phyloP scores from a whole-genome alignment of 2,113 vertebrate genomes.

The Odobenus rosmarus region DNA sequence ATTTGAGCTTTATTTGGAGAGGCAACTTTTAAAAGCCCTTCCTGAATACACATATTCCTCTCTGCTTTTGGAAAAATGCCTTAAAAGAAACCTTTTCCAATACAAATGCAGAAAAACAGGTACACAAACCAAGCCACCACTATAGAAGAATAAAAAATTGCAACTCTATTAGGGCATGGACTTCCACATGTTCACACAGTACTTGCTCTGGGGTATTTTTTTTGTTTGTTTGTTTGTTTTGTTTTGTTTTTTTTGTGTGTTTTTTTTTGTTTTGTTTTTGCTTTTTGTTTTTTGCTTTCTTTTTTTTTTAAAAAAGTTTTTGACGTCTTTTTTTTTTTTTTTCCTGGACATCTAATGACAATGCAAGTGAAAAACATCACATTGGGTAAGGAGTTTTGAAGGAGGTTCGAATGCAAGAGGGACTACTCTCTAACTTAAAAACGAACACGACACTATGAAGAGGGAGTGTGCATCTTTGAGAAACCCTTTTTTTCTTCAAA shows the following conservation, averaged over 20 bases:
- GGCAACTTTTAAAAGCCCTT: slow-evolving; percentile 53
- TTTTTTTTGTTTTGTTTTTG: neutral
- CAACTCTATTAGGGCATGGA: slow-evolving; percentile 80
- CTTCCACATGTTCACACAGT: slow-evolving; percentile 74
- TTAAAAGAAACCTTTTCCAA: slow-evolving; percentile 74
- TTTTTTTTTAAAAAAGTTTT: slow-evolving; percentile 65
- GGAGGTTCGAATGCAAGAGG: slow-evolving; percentile 77
- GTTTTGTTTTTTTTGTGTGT: neutral
- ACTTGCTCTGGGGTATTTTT: slow-evolving; percentile 60
- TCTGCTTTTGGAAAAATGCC: slow-evolving; percentile 70
- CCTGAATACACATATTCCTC: slow-evolving; percentile 46
- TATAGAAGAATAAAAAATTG: slow-evolving; percentile 75
- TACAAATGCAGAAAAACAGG: slow-evolving; percentile 79
- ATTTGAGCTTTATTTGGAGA: slow-evolving; percentile 44
- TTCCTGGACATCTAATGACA: slow-evolving; percentile 74
- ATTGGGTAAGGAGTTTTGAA: slow-evolving; percentile 79
- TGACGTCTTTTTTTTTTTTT: slow-evolving; percentile 66
- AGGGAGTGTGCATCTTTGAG: slow-evolving; percentile 83
- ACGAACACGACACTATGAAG: slow-evolving; percentile 79
- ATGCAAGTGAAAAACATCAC: slow-evolving; percentile 75
- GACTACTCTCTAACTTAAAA: slow-evolving; percentile 81
- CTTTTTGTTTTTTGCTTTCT: slow-evolving; percentile 15
- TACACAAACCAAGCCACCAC: slow-evolving; percentile 77
- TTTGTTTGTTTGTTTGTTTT: no score
- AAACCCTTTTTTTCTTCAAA: slow-evolving; percentile 84